Conservation (phyloP, 1,140 invertebrate genomes). For the Leptoteleia sp. region DNA sequence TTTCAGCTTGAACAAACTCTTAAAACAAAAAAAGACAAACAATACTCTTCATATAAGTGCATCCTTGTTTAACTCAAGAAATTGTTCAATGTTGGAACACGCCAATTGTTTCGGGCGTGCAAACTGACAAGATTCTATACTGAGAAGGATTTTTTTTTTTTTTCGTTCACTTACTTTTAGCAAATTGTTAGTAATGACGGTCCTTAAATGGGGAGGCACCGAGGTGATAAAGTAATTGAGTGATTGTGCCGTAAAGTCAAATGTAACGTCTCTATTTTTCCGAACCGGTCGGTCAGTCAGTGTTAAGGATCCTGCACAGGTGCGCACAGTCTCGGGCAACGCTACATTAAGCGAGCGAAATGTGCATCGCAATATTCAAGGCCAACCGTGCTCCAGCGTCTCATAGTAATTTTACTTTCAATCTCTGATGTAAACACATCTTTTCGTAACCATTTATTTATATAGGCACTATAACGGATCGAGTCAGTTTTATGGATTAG, state of each 20-base stretch:
- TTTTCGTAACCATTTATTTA: conserved; percentile 39
- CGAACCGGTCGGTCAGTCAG: conserved; percentile 1
- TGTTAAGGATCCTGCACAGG: conserved; percentile 1
- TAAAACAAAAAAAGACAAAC: no score
- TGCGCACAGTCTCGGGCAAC: conserved; percentile 1
- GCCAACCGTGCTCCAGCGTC: conserved; percentile 5
- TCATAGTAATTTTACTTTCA: conserved; percentile 56
- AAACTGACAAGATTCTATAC: no score
- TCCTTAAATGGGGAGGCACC: not conserved
- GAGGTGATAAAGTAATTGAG: conserved; percentile 24
- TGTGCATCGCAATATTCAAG: conserved; percentile 34
- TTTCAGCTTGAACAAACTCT: no score
- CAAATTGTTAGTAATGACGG: not conserved
- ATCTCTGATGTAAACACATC: conserved; percentile 27
- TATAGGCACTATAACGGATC: conserved; percentile 26
- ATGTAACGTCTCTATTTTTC: conserved; percentile 25
- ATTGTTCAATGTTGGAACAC: no score
- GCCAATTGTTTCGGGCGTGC: no score
- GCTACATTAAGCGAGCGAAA: conserved; percentile 15
- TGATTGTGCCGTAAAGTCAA: conserved; percentile 21
- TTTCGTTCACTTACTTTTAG: not conserved
- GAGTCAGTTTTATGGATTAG: conserved; percentile 44
- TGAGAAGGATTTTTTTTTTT: no score
- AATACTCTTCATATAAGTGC: no score
- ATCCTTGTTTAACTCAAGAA: no score